Evolutionary conservation across 2,113 vertebrate genomes (phyloP).

Genomic region (Gadus macrocephalus): DNA sequence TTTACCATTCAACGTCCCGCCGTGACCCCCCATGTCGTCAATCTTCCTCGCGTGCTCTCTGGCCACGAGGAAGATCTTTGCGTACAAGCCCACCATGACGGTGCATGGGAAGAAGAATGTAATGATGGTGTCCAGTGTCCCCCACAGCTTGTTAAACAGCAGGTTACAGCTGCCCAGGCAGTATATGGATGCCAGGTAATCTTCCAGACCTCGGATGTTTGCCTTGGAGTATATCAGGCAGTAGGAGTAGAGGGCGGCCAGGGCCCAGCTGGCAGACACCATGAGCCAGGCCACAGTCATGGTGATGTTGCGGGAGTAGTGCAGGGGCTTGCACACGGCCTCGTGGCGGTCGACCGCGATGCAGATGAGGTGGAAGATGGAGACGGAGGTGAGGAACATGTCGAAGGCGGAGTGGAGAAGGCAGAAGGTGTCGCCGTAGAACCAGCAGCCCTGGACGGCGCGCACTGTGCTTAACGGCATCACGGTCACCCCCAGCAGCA

Average conservation of each 20-base stretch:
- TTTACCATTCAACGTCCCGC: not conserved
- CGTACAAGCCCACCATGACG: constrained; percentile 49
- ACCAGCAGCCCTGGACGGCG: constrained; percentile 55
- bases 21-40: constrained; percentile 16
- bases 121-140: constrained; percentile 23
- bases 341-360: constrained; percentile 52
- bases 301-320: constrained; percentile 39
- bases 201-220: constrained; percentile 34
- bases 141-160: constrained; percentile 36
- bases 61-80: constrained; percentile 41
- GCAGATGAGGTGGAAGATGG: constrained; percentile 55
- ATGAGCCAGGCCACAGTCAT: constrained; percentile 41
- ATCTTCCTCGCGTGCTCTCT: constrained; percentile 37
- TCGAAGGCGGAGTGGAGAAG: constrained; percentile 49
- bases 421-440: constrained; percentile 53
- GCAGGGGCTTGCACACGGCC: constrained; percentile 46
- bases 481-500: constrained; percentile 47
- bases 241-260: constrained; percentile 36
- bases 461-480: constrained; percentile 55
- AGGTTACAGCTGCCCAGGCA: constrained; percentile 46
- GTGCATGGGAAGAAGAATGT: constrained; percentile 34
- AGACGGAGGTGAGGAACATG: constrained; percentile 46
- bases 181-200: constrained; percentile 23
- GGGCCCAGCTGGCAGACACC: constrained; percentile 41
- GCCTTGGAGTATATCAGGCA: constrained; percentile 40